Evolutionary conservation across 2,797 vertebrate genomes (phyloP), one percentile per base, ranked within the genome.

Genomic region (Enteromius thamalakanensis): DNA sequence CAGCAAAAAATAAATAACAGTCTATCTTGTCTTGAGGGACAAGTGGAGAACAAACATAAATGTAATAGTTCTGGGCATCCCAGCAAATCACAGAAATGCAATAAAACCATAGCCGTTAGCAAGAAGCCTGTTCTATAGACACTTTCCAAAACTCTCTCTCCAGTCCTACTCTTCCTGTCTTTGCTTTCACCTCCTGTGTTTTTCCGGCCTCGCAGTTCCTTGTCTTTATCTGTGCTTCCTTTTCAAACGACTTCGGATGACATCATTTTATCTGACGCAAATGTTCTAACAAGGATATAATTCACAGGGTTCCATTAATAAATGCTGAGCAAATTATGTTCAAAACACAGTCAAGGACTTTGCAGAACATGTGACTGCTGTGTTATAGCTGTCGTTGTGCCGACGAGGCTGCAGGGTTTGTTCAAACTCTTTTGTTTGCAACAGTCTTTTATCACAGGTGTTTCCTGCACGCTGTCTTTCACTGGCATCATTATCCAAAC

Each of bases 401-500:
- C 37, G 51, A 69, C 62, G 2, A 10, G 12, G 45, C 64, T 74
- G 47, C 55, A 62, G 65, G 37, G 40, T 53, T 75, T 49, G 29
- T 12, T 67, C 79, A 55, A 45, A 17, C 40, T 85, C 75, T 84
- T 80, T 76, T 84, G 68, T 79, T 83, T 84, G 65, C 65, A 74
- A 60, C 64, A 34, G 71, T 64, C 76, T 67, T 58, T 70, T 40
- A 69, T 70, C 78, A 85, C 85, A 89, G 85, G 85, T 89, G 87
- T 75, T 88, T 90, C 89, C 88, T 71, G 26, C 68, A 75, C 76
- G 58, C 84, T 37, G 45, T 80, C 87, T 89, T 87, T 91, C 87
- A 90, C 72, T 87, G 85, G 85, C 85, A 90, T 87, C 90, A 92
- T 93, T 91, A 93, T 91, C 91, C 92, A 91, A 92, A 93, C 90